These are phyloP conservation scores for Thecophora atra DNA, from an alignment of 2,888 invertebrate genomes.

Conservation along the genomic window DNA sequence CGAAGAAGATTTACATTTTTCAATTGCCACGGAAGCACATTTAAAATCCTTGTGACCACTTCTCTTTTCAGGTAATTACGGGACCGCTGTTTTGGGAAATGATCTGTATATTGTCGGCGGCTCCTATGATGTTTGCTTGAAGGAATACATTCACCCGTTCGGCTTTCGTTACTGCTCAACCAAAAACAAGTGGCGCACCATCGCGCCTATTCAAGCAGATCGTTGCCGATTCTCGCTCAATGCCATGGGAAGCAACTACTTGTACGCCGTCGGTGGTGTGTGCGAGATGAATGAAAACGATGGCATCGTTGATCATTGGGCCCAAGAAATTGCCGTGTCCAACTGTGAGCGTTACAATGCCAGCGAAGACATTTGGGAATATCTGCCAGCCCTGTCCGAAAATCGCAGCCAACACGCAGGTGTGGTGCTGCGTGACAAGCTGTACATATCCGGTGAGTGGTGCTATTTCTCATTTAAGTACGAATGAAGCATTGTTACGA, in stretches of 20 bases:
- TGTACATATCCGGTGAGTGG: slow-evolving; percentile 62
- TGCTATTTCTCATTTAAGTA: not conserved
- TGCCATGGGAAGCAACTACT: slow-evolving; percentile 66
- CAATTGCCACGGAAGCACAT: too few species aligned
- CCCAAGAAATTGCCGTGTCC: slow-evolving; percentile 57
- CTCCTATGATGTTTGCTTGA: slow-evolving; percentile 74
- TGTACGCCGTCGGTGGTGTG: slow-evolving; percentile 75
- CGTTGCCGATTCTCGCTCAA: slow-evolving; percentile 75
- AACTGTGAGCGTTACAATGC: slow-evolving; percentile 73
- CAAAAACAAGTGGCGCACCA: slow-evolving; percentile 73
- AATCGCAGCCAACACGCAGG: slow-evolving; percentile 72
- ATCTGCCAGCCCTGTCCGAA: slow-evolving; percentile 69
- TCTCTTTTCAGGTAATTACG: slow-evolving; percentile 69
- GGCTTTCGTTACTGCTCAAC: slow-evolving; percentile 75
- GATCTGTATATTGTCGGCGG: slow-evolving; percentile 77
- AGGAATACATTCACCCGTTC: slow-evolving; percentile 77
- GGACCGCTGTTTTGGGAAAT: slow-evolving; percentile 75
- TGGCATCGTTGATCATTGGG: slow-evolving; percentile 58
- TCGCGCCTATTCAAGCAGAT: slow-evolving; percentile 74
- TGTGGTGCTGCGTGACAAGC: slow-evolving; percentile 61
- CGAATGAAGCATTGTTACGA: not conserved
- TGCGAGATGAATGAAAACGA: slow-evolving; percentile 69
- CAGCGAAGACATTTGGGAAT: slow-evolving; percentile 70
- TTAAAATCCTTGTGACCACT: too few species aligned
- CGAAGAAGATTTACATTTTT: not conserved